A percentile compares a stretch with the other conserved stretches of the same genome.
phyloP scores from a whole-genome alignment of 2,888 invertebrate genomes.

The Chloroclystis v-ata region DNA sequence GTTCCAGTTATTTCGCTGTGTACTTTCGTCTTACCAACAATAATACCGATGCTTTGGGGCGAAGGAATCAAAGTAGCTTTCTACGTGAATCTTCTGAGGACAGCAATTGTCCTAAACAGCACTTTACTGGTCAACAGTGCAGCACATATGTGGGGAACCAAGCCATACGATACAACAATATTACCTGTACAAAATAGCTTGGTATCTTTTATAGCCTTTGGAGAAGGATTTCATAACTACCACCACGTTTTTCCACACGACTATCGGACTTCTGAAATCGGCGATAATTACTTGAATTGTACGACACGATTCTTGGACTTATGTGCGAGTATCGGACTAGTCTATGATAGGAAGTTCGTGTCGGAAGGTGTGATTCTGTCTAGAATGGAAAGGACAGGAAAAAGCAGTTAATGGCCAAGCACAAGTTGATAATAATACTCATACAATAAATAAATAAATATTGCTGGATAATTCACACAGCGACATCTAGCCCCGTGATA shows the following conservation, averaged over 20 bases:
- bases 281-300: constrained; percentile 29
- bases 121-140: constrained; percentile 80
- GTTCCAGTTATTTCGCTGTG: not conserved
- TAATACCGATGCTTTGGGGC: constrained; percentile 15
- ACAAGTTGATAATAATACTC: too few species aligned
- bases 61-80: constrained; percentile 19
- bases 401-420: not conserved
- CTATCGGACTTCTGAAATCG: constrained; percentile 41
- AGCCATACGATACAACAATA: constrained; percentile 58
- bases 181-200: constrained; percentile 32
- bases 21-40: constrained; percentile 13
- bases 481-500: too few species aligned
- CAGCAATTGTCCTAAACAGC: constrained; percentile 4
- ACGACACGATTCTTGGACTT: constrained; percentile 30
- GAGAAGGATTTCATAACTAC: constrained; percentile 50
- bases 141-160: constrained; percentile 73
- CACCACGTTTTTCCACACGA: constrained; percentile 50
- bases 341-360: constrained; percentile 24
- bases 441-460: too few species aligned
- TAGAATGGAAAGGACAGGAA: constrained; percentile 9
- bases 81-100: constrained; percentile 19
- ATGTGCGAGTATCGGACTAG: constrained; percentile 28
- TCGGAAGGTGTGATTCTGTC: constrained; percentile 11
- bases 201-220: constrained; percentile 29
- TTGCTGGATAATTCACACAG: too few species aligned